Conservation (phyloP, 2,888 invertebrate genomes). For the Acleris literana region DNA sequence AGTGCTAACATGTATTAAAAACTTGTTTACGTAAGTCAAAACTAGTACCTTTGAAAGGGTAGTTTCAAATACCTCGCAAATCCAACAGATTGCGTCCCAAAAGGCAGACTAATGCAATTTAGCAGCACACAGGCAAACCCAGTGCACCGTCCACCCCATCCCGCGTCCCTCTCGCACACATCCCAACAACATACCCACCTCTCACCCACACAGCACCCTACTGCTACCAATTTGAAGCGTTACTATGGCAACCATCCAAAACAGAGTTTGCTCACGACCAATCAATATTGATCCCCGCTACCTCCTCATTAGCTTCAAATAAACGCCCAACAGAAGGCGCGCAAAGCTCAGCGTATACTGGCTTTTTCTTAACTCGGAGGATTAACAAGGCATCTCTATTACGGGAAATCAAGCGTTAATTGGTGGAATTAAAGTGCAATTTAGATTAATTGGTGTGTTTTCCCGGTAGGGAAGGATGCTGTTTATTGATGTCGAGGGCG, state of each 20-base stretch:
- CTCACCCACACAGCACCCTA: slow-evolving; percentile 63
- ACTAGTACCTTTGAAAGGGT: slow-evolving; percentile 12
- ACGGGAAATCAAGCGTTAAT: slow-evolving; percentile 66
- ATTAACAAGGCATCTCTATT: slow-evolving; percentile 51
- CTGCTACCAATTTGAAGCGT: slow-evolving; percentile 50
- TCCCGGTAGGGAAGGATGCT: slow-evolving; percentile 32
- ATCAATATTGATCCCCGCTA: slow-evolving; percentile 54
- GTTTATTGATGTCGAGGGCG: slow-evolving; percentile 21
- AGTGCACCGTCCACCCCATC: slow-evolving; percentile 65
- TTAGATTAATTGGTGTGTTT: slow-evolving; percentile 57
- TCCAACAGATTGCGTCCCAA: slow-evolving; percentile 53
- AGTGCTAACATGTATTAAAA: neutral
- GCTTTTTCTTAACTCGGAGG: slow-evolving; percentile 41
- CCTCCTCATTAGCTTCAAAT: slow-evolving; percentile 41
- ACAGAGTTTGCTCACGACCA: slow-evolving; percentile 63
- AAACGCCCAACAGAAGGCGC: slow-evolving; percentile 40
- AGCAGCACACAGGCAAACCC: slow-evolving; percentile 62
- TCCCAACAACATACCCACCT: slow-evolving; percentile 37
- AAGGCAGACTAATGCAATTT: slow-evolving; percentile 74
- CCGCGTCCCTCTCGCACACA: slow-evolving; percentile 48
- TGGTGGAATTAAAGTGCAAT: slow-evolving; percentile 62
- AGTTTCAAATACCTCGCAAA: slow-evolving; percentile 30
- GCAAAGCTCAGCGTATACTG: slow-evolving; percentile 55
- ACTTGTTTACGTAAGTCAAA: neutral
- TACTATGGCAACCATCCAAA: slow-evolving; percentile 72